Percentiles rank a stretch among this genome's conserved stretches.
Evolutionary conservation across 2,888 invertebrate species (phyloP).

Genomic region (Melangyna quadrimaculata): DNA sequence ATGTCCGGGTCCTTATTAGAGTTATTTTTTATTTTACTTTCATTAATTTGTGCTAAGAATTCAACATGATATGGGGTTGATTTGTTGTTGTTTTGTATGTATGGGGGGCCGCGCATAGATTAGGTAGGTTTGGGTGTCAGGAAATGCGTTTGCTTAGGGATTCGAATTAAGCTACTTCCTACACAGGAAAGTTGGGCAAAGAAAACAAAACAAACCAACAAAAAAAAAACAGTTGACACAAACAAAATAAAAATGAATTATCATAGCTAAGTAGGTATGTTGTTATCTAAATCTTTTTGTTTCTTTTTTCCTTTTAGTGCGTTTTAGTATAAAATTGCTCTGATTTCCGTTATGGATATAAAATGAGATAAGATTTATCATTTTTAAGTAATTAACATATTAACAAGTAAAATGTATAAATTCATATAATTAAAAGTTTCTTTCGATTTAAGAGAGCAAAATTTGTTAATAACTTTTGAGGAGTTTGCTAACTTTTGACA

Average conservation of each 20-base stretch:
- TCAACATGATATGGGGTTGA: conserved; percentile 19
- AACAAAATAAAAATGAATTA: conserved; percentile 54
- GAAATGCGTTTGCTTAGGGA: conserved; percentile 42
- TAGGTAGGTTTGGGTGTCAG: not conserved
- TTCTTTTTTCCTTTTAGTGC: conserved; percentile 1
- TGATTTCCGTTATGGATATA: conserved; percentile 11
- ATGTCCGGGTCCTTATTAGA: conserved; percentile 30
- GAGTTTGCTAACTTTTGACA: not conserved
- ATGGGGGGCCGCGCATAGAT: not conserved
- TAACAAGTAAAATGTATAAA: not conserved
- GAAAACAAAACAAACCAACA: not conserved
- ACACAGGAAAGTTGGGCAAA: not conserved
- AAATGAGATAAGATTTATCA: conserved; percentile 48
- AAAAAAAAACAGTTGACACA: conserved; percentile 44
- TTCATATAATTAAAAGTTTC: no score
- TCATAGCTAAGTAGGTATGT: conserved; percentile 67
- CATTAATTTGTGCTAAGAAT: conserved; percentile 52
- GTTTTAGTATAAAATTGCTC: conserved; percentile 17
- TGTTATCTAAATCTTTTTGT: conserved; percentile 45
- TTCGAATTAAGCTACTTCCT: conserved; percentile 64
- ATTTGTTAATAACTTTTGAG: not conserved
- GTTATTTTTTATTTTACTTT: conserved; percentile 18
- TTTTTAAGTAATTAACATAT: conserved; percentile 38
- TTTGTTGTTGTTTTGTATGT: conserved; percentile 11
- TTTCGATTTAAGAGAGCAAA: not conserved